Evolutionary conservation across 2,113 vertebrate species (phyloP), one percentile per base, ranked within the genome.

Genomic region (Pogonocichla stellata): DNA sequence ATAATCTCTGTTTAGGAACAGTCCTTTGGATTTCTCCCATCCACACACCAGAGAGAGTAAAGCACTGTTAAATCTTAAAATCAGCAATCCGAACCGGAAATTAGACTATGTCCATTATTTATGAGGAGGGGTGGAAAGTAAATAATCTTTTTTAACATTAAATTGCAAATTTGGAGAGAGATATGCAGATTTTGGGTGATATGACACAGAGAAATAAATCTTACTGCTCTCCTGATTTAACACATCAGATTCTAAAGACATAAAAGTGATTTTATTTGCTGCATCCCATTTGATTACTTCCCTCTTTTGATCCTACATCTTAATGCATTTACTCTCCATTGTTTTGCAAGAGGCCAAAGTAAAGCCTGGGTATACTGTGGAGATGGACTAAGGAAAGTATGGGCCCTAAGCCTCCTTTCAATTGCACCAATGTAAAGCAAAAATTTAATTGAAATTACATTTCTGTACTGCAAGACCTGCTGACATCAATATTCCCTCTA

Each of bases 21-120:
- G 31, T 54, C 34, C 31, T 88, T 74, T 78, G 34, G 34, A 43
- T 78, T 78, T 81, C 40, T 53, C 60, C 33, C 22, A 47, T 60
- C 34, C 1, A 1, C 64, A 29, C 25, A 28, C 19, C 43, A 89
- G 89, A 79, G 29, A 5, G 12, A 72, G 70, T 31, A 75, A 87
- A 87, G 40, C 10, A 4, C 43, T 64, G 19, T 25, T 94, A 89
- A 89, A 93, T 92, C 90, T 89, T 66, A 58, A 74, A 38, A 80
- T 72, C 86, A 86, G 47, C 53, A 29, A 58, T 57, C 78, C 79
- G 61, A 90, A 58, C 29, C 1, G 1, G 78, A 95, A 95, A 94
- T 93, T 87, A 90, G 70, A 90, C 57, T 31, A 85, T 60, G 43
- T 60, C 84, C 43, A 26, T 93, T 87, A 90, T 96, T 95, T 80